Percentiles rank a stretch among this genome's conserved stretches.
phyloP scores from a whole-genome alignment of 1,140 invertebrate genomes.

The Bombyx mori region DNA sequence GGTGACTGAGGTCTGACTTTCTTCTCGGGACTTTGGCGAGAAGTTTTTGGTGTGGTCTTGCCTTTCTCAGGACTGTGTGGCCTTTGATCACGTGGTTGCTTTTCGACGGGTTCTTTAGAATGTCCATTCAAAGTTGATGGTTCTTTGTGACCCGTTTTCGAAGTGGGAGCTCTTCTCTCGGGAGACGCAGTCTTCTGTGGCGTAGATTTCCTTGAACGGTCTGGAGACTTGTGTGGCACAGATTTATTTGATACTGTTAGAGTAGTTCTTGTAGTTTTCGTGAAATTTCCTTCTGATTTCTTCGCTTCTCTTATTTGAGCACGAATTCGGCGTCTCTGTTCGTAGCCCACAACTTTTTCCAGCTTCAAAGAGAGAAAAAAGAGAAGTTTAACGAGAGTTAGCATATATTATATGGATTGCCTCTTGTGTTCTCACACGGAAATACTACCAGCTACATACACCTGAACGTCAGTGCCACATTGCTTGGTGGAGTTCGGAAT shows the following conservation, averaged over 20 bases:
- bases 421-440: too few species aligned
- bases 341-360: slow-evolving; percentile 81
- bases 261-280: slow-evolving; percentile 25
- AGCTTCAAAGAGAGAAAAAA: slow-evolving; percentile 67
- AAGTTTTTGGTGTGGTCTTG: slow-evolving; percentile 26
- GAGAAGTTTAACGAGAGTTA: slow-evolving; percentile 1
- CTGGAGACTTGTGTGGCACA: slow-evolving; percentile 37
- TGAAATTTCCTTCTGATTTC: slow-evolving; percentile 52
- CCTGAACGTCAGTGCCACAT: too few species aligned
- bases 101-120: slow-evolving; percentile 29
- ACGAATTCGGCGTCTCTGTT: slow-evolving; percentile 80
- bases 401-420: not conserved
- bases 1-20: slow-evolving; percentile 44
- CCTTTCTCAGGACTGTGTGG: slow-evolving; percentile 42
- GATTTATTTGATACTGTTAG: slow-evolving; percentile 18
- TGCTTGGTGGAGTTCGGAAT: too few species aligned
- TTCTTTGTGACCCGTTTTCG: slow-evolving; percentile 17
- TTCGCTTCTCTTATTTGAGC: slow-evolving; percentile 80
- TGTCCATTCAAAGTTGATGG: slow-evolving; percentile 30
- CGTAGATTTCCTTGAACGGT: slow-evolving; percentile 25
- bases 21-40: slow-evolving; percentile 39
- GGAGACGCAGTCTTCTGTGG: slow-evolving; percentile 24
- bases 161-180: slow-evolving; percentile 18
- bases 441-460: too few species aligned
- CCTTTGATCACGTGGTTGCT: slow-evolving; percentile 14